These are phyloP conservation scores for Empidonax alnorum DNA, from an alignment of 2,113 vertebrate genomes.

Conservation along the genomic window DNA sequence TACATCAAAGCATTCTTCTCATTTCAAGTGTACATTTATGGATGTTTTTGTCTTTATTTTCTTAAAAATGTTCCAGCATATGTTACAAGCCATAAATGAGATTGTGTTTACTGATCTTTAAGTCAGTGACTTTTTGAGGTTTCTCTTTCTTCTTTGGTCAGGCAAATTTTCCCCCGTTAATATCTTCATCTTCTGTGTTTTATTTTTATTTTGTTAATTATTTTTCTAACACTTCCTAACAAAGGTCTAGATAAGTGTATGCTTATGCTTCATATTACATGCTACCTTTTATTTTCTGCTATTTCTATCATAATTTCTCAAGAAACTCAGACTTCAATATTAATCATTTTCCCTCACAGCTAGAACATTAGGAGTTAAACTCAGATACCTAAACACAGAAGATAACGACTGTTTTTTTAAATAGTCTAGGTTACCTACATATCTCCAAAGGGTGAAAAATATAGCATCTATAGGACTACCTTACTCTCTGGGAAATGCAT, in stretches of 20 bases:
- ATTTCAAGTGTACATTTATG: neutral
- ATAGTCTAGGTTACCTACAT: neutral
- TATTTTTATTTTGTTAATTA: neutral
- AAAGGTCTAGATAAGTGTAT: neutral
- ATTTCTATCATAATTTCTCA: neutral
- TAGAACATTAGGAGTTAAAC: neutral
- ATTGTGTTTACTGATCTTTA: neutral
- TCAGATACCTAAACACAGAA: neutral
- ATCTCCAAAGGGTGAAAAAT: neutral
- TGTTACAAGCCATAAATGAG: neutral
- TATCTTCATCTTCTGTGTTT: neutral
- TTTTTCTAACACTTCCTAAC: neutral
- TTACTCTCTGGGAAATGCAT: neutral
- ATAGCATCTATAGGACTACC: neutral
- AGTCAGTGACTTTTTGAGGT: neutral
- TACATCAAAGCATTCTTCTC: neutral
- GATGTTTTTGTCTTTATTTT: neutral
- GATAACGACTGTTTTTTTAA: neutral
- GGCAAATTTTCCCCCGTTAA: neutral
- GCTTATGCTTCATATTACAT: neutral
- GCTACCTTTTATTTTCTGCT: neutral
- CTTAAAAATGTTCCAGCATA: neutral
- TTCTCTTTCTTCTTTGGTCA: neutral
- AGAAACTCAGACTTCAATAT: neutral
- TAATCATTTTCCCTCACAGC: neutral